Base-by-base conservation (phyloP, 2,113 vertebrate genomes). In the Sorex araneus region DNA sequence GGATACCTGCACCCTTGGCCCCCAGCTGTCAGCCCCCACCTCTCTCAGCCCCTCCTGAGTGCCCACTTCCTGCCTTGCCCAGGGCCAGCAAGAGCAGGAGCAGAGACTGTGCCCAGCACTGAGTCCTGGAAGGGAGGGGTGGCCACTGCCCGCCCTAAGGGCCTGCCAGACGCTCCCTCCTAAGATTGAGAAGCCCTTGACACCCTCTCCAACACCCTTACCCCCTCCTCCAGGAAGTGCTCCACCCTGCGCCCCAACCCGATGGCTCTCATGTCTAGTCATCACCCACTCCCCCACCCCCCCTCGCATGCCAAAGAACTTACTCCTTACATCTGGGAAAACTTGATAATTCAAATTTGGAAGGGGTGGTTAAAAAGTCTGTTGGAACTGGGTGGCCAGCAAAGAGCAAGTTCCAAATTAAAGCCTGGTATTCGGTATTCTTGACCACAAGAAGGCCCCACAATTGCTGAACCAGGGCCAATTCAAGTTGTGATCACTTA, bases 391-490 rank as follows among this genome's bases (percentile, higher is more conserved):
- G 1, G 81, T 6, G 30, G 83, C 83, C 73, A 81, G 36, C 63
- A 87, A 88, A 91, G 30, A 86, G 50, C 71, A 76, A 57, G 81
- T 66, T 32, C 87, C 87, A 79, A 9, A 13, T 69, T 27, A 30
- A 87, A 57, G 57, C 18, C 6, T 43, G 36, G 27, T 74, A 75
- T 32, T 34, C 1, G n/a, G n/a, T n/a, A n/a, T n/a, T n/a, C n/a
- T 81, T 80, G 19, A 60, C 34, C 40, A 57, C 47, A 75, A 40
- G 36, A 63, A 76, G 40, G 16, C 45, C 25, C 86, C 74, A 69
- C 16, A 76, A 86, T 71, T n/a, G 34, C 69, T 83, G 63, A 21
- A 83, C 67, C 23, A 64, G 18, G 8, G 67, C 18, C 40, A 43
- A 66, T 77, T 36, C 43, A 36, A 69, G 30, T 3, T 64, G 27